Percentiles rank a stretch among this genome's conserved stretches.
Conservation (phyloP, 1,140 invertebrate species). For the Drosophila malerkotliana region DNA sequence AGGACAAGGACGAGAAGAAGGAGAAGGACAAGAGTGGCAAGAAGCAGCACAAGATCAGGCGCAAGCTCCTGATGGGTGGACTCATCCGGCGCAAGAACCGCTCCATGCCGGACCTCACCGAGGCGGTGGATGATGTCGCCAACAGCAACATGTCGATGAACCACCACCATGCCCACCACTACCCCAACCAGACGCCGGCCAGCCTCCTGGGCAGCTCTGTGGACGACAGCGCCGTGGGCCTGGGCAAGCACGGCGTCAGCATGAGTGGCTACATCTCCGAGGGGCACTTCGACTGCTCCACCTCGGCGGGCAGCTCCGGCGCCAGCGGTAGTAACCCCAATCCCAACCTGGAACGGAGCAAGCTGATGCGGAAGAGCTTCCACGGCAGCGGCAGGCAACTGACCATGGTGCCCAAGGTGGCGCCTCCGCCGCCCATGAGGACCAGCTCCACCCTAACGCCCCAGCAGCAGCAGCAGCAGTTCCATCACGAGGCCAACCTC, state of each 20-base stretch:
- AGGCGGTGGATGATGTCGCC: conserved; percentile 86
- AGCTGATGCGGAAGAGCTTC: conserved; percentile 94
- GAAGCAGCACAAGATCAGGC: conserved; percentile 95
- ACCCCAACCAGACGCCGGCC: conserved; percentile 69
- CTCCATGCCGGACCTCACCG: conserved; percentile 95
- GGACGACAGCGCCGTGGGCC: conserved; percentile 89
- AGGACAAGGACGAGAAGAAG: conserved; percentile 87
- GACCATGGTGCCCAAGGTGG: conserved; percentile 91
- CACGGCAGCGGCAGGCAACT: conserved; percentile 92
- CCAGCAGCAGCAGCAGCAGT: conserved; percentile 74
- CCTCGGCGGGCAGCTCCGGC: background rate
- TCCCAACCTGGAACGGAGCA: conserved; percentile 93
- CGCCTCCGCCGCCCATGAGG: conserved; percentile 92
- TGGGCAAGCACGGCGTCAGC: conserved; percentile 84
- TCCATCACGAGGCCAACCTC: conserved; percentile 81
- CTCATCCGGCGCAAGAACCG: conserved; percentile 94
- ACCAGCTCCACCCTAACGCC: conserved; percentile 88
- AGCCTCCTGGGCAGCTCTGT: conserved; percentile 86
- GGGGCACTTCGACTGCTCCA: conserved; percentile 91
- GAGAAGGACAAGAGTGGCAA: conserved; percentile 91
- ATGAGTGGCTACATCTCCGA: conserved; percentile 94
- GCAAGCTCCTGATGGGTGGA: conserved; percentile 95
- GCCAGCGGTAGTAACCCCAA: conserved; percentile 85
- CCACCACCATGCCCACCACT: conserved; percentile 83
- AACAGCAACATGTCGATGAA: conserved; percentile 66